Percentiles rank a stretch among this genome's conserved stretches.
Evolutionary conservation across 2,797 vertebrate species (phyloP).

Genomic region (Pampus argenteus): DNA sequence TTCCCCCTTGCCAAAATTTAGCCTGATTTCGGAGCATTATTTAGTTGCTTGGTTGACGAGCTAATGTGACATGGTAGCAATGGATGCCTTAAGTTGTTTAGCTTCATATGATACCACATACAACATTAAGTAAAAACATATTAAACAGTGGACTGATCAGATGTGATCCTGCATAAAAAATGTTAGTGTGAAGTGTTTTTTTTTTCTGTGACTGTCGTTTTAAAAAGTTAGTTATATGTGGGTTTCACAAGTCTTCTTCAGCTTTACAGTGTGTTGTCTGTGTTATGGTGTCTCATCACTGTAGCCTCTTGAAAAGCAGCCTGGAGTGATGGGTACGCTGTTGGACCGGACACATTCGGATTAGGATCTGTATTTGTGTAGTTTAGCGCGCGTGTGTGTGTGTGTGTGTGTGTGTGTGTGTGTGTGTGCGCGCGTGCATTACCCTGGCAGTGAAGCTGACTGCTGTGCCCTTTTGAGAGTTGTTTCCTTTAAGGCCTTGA

Average conservation of each 20-base stretch:
- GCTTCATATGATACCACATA: no score
- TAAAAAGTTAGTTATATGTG: not conserved
- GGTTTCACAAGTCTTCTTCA: conserved; percentile 4
- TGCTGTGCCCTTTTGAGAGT: conserved; percentile 58
- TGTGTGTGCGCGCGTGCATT: not conserved
- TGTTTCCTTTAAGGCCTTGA: conserved; percentile 55
- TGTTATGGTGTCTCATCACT: conserved; percentile 9
- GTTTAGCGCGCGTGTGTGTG: not conserved
- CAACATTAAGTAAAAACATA: no score
- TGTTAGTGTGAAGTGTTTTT: not conserved
- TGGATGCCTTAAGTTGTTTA: no score
- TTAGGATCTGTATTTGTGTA: not conserved
- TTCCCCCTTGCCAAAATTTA: no score
- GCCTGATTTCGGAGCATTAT: no score
- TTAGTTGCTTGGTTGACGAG: no score
- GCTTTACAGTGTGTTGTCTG: not conserved
- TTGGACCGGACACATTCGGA: conserved; percentile 11
- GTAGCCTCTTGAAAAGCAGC: conserved; percentile 11
- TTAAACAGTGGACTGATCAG: not conserved
- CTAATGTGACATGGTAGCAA: no score
- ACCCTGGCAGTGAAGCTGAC: conserved; percentile 25
- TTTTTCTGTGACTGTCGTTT: not conserved
- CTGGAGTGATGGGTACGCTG: conserved; percentile 11
- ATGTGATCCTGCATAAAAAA: not conserved
- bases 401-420: conserved; percentile 8